Evolutionary conservation across 2,888 invertebrate species (phyloP).

Genomic region (Ophioninae sp.): DNA sequence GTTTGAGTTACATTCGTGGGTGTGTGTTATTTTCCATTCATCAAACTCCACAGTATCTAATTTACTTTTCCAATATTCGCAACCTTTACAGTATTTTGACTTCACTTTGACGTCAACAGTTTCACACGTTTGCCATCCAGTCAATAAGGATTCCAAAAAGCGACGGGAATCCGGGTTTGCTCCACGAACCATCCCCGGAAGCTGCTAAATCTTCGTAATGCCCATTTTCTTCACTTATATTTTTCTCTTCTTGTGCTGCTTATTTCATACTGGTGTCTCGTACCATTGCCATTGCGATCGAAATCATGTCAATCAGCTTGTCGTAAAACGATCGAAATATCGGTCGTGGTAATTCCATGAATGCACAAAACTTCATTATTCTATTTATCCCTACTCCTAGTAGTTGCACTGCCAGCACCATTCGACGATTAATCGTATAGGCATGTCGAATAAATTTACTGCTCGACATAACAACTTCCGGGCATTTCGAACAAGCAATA

Average conservation of each 20-base stretch:
- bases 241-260: constrained; percentile 50
- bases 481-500: constrained; percentile 62
- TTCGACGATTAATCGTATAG: constrained; percentile 59
- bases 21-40: constrained; percentile 37
- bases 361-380: constrained; percentile 62
- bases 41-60: constrained; percentile 23
- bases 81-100: constrained; percentile 29
- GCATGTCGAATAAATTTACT: constrained; percentile 50
- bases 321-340: constrained; percentile 58
- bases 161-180: constrained; percentile 30
- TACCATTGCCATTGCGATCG: constrained; percentile 34
- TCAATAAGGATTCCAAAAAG: constrained; percentile 22
- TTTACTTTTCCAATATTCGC: constrained; percentile 23
- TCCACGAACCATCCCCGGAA: constrained; percentile 44
- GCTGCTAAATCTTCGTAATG: constrained; percentile 17
- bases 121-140: no score
- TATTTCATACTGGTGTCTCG: constrained; percentile 21
- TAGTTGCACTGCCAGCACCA: constrained; percentile 29
- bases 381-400: constrained; percentile 51
- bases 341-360: constrained; percentile 47
- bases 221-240: constrained; percentile 21
- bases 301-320: constrained; percentile 38
- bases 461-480: constrained; percentile 53
- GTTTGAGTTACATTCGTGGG: constrained; percentile 23
- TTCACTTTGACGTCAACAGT: no score